These are phyloP conservation scores for Chelonus formosanus DNA, from an alignment of 2,888 invertebrate genomes.

Conservation along the genomic window DNA sequence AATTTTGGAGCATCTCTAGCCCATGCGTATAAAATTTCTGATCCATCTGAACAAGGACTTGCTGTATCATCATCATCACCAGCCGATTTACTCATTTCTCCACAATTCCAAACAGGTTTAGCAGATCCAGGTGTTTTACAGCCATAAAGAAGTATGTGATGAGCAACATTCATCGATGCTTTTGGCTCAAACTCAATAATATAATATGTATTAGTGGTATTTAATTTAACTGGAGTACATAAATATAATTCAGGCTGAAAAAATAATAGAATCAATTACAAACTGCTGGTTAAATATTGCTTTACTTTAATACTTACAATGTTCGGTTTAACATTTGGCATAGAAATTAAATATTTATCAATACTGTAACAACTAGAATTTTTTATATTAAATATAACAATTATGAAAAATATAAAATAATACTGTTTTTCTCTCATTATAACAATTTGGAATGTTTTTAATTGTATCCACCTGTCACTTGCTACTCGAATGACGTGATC, in stretches of 20 bases:
- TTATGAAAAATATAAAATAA: constrained; percentile 22
- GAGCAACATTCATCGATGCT: constrained; percentile 88
- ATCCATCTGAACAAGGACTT: constrained; percentile 79
- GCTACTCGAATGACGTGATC: constrained; percentile 37
- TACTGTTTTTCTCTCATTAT: constrained; percentile 27
- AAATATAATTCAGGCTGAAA: constrained; percentile 87
- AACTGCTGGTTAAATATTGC: not conserved
- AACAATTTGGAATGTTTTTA: constrained; percentile 7
- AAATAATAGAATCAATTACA: constrained; percentile 4
- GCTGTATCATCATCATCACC: constrained; percentile 68
- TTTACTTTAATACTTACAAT: constrained; percentile 69
- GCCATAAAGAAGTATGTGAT: constrained; percentile 93
- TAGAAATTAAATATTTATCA: constrained; percentile 75
- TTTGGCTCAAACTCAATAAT: constrained; percentile 94
- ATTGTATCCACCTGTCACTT: constrained; percentile 33
- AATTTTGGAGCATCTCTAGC: constrained; percentile 89
- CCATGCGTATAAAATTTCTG: constrained; percentile 93
- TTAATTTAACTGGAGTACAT: constrained; percentile 89
- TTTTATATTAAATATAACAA: constrained; percentile 37
- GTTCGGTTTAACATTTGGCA: constrained; percentile 84
- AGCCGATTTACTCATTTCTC: constrained; percentile 80
- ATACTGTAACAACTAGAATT: constrained; percentile 52
- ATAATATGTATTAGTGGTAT: constrained; percentile 79
- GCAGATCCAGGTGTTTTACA: constrained; percentile 81
- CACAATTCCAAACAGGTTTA: constrained; percentile 86